Base-by-base conservation (phyloP, 1,140 invertebrate species). In the Gonatopus flavifemur region DNA sequence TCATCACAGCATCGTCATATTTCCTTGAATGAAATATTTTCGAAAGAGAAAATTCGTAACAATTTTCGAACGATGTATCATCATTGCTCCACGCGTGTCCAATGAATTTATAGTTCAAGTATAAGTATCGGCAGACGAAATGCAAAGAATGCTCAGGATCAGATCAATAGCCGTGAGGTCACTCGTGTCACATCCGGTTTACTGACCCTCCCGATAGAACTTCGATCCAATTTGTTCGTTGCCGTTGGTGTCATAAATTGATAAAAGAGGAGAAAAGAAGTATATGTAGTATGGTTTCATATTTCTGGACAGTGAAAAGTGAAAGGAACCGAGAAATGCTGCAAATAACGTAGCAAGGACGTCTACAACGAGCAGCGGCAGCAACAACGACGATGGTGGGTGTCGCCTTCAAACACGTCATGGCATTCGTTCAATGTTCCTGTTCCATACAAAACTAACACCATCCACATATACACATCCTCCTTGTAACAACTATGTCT, bases 261-360 rank as follows among this genome's bases (percentile, higher is more conserved):
- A 35, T n/a, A 43, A 52, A 52, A 36, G 47, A 24, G 28, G 15
- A n/a, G 12, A 9, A 13, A 30, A 9, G 24, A 16, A 31, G 40
- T 48, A 59, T 67, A 68, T 69, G 67, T 63, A 62, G 37, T 21
- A 42, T 67, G 68, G 63, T 73, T 71, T 72, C 65, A 68, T 66
- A 69, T 73, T 74, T 70, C 72, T 74, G 64, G 54, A 68, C 58
- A 62, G 54, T 70, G 70, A 78, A 77, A 78, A 75, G 77, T 74
- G 77, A 78, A 78, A 75, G 74, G 67, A 69, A 67, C 64, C n/a
- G n/a, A n/a, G 64, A 69, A 68, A 68, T 66, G 64, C 65, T 61
- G 64, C 58, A 69, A 72, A 77, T 77, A 78, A 76, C 69, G 63
- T 74, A 70, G 74, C 76, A 78, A 78, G 76, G 76, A 76, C 76